phyloP scores from a whole-genome alignment of 1,140 invertebrate species.

The Parasteatoda tepidariorum region DNA sequence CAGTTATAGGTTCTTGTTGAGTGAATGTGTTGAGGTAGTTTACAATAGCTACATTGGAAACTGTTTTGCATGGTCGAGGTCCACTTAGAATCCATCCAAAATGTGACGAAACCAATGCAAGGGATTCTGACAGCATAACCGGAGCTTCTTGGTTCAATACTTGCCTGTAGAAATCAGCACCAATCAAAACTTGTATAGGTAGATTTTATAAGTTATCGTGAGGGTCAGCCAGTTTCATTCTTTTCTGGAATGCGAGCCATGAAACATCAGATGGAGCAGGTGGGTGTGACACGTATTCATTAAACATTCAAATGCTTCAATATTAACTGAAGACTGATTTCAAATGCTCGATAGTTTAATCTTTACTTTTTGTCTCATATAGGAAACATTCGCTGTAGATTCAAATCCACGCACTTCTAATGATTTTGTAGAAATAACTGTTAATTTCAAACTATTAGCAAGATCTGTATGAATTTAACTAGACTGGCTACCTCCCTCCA shows the following conservation, averaged over 20 bases:
- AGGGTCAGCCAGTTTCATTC: neutral
- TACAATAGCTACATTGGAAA: neutral
- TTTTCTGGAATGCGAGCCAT: no score
- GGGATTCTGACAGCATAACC: constrained; percentile 1
- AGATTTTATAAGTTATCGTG: neutral
- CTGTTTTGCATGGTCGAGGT: no score
- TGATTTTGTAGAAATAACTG: neutral
- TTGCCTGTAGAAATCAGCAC: no score
- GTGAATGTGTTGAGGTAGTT: neutral
- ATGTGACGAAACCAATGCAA: no score
- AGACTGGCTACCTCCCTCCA: no score
- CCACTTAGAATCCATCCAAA: constrained; percentile 33
- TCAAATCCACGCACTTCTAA: no score
- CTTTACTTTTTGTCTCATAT: no score
- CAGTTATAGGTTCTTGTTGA: neutral
- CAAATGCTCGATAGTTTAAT: neutral
- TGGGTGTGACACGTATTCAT: neutral
- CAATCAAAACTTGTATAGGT: neutral
- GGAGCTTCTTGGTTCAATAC: neutral
- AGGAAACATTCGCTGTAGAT: neutral
- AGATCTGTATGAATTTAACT: neutral
- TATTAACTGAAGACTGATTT: neutral
- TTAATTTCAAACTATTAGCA: neutral
- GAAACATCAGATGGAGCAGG: neutral
- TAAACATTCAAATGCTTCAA: neutral